Percentiles rank a stretch among this genome's conserved stretches.
phyloP scores from a whole-genome alignment of 1,140 invertebrate genomes.

The Calycopis cecrops region DNA sequence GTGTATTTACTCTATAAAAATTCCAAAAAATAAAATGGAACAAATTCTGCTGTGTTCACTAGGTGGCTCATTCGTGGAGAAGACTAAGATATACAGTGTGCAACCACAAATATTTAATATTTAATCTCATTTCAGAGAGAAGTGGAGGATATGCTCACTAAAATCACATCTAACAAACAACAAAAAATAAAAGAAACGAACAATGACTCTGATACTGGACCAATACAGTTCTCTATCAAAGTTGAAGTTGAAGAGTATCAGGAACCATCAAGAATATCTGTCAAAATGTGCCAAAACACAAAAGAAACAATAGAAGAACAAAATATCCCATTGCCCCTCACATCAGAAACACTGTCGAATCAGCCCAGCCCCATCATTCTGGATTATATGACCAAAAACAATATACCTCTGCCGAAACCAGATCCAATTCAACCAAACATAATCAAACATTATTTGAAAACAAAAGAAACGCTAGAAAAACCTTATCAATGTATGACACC shows the following conservation, averaged over 20 bases:
- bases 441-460: background rate
- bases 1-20: too few relatives aligned
- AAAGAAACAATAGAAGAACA: background rate
- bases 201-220: background rate
- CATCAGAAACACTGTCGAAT: background rate
- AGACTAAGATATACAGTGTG: too few relatives aligned
- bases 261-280: constrained; percentile 10
- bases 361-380: background rate
- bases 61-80: too few relatives aligned
- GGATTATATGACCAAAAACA: background rate
- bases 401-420: background rate
- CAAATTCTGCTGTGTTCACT: too few relatives aligned
- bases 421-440: background rate
- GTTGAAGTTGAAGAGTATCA: constrained; percentile 32
- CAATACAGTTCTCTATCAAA: constrained; percentile 24
- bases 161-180: constrained; percentile 18
- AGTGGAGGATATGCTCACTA: constrained; percentile 21
- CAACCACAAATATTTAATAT: too few relatives aligned
- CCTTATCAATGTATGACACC: background rate
- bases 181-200: constrained; percentile 9
- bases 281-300: background rate
- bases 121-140: constrained; percentile 19
- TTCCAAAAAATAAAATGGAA: too few relatives aligned
- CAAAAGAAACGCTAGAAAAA: background rate
- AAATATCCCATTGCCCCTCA: background rate